phyloP scores from a whole-genome alignment of 1,140 invertebrate species.

The Lamellibrachia luymesi region DNA sequence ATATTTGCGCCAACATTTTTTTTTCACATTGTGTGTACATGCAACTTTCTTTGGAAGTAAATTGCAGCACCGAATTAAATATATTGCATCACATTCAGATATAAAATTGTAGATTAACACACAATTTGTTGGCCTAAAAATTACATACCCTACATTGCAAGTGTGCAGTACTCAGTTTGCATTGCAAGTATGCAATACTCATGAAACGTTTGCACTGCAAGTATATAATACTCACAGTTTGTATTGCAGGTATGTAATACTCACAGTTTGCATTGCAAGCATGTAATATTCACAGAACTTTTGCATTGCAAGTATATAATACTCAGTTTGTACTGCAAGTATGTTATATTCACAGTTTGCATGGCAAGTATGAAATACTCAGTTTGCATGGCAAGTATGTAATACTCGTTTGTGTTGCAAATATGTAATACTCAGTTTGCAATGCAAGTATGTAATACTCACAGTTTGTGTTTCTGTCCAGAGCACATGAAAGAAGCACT shows the following conservation, averaged over 20 bases:
- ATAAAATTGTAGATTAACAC: not conserved
- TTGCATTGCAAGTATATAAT: not conserved
- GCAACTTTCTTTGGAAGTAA: not conserved
- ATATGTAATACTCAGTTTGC: not conserved
- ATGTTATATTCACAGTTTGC: not conserved
- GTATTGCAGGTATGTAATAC: not conserved
- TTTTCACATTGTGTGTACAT: not conserved
- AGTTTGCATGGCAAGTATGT: not conserved
- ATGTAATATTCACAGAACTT: too few species aligned
- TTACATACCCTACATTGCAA: too few species aligned
- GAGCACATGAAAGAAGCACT: not conserved
- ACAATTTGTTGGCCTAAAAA: too few species aligned
- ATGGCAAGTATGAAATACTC: not conserved
- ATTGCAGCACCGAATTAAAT: not conserved
- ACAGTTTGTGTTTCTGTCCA: not conserved
- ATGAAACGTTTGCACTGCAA: not conserved
- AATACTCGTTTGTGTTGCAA: not conserved
- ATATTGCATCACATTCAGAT: not conserved
- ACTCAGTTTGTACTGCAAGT: not conserved
- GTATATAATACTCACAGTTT: not conserved
- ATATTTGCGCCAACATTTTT: too few species aligned
- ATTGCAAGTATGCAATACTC: too few species aligned
- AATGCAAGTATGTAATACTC: not conserved
- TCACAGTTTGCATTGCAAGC: not conserved
- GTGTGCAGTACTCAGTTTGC: too few species aligned